Percentiles rank a stretch among this genome's conserved stretches.
phyloP scores from a whole-genome alignment of 2,888 invertebrate genomes.

The Pseudococcus jackbeardsleyi region DNA sequence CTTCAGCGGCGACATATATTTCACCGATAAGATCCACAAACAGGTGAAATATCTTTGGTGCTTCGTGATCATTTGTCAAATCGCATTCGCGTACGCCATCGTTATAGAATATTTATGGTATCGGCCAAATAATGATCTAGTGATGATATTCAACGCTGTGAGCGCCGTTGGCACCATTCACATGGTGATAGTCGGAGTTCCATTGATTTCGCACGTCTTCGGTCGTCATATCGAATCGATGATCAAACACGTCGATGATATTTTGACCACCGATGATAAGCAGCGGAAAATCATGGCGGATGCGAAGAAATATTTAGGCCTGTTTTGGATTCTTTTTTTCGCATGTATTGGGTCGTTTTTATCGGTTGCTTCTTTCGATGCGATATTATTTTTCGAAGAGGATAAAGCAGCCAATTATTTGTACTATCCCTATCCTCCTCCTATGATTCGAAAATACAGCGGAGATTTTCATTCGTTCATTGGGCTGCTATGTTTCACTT shows the following conservation, averaged over 20 bases:
- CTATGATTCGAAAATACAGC: neutral
- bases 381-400: neutral
- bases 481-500: too few species aligned
- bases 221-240: neutral
- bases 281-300: neutral
- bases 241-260: neutral
- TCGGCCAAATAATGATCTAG: neutral
- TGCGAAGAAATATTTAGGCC: too few species aligned
- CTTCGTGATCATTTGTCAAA: neutral
- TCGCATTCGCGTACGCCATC: neutral
- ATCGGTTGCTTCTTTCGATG: neutral
- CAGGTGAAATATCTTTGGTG: conserved; percentile 6
- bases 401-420: neutral
- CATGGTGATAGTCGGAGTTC: neutral
- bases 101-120: neutral
- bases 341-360: too few species aligned
- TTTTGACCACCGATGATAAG: neutral
- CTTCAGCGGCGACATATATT: neutral
- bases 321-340: too few species aligned
- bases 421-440: neutral
- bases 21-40: neutral
- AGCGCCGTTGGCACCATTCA: neutral
- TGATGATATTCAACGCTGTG: neutral
- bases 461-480: too few species aligned
- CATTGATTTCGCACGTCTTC: neutral